Percentiles rank a stretch among this genome's conserved stretches.
Evolutionary conservation across 1,140 invertebrate genomes (phyloP).

Genomic region (Ceratitis capitata): DNA sequence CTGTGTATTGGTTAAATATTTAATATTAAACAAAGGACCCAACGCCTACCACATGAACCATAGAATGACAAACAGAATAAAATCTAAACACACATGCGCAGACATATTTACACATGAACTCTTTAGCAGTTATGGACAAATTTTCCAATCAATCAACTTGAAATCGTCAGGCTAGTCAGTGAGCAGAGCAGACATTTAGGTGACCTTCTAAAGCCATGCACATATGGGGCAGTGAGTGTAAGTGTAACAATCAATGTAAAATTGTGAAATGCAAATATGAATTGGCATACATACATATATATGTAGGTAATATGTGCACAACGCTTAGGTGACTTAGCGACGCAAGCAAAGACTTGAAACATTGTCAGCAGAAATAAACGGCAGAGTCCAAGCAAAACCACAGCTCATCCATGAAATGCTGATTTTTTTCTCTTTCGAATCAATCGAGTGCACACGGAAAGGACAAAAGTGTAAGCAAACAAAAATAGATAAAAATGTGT

Average conservation of each 20-base stretch:
- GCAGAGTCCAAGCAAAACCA: neutral
- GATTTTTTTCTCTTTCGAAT: neutral
- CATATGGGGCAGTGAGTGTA: neutral
- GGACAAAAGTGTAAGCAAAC: neutral
- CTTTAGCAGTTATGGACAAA: too few species aligned
- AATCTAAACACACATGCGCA: neutral
- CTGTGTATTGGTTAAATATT: neutral
- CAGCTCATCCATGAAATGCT: neutral
- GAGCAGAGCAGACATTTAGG: neutral
- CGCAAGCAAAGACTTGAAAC: neutral
- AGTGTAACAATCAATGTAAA: neutral
- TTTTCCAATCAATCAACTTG: conserved; percentile 26
- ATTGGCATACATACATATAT: neutral
- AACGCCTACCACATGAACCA: neutral
- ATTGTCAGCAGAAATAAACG: neutral
- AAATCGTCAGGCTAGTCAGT: neutral
- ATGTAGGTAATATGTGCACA: neutral
- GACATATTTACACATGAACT: too few species aligned
- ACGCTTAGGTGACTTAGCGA: neutral
- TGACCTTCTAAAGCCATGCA: neutral
- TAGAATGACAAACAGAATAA: neutral
- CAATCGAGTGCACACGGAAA: conserved; percentile 15
- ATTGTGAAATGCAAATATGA: neutral
- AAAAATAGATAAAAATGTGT: neutral
- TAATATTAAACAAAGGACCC: conserved; percentile 6